Conservation (phyloP, 2,888 invertebrate species). For the Diaprepes abbreviatus region DNA sequence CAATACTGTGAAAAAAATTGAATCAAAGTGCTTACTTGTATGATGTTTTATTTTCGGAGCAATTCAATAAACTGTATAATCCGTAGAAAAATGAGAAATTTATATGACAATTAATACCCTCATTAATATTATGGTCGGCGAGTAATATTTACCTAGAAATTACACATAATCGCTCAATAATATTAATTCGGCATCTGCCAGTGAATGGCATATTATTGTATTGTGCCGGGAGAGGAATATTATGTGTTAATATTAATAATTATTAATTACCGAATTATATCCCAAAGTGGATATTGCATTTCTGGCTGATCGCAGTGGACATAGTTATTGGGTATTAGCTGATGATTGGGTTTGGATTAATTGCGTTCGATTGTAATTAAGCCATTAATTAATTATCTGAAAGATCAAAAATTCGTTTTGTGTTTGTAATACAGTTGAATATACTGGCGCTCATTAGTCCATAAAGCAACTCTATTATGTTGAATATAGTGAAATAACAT, state of each 20-base stretch:
- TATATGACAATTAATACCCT: neutral
- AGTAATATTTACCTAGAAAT: conserved; percentile 23
- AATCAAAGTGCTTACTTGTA: too few species aligned
- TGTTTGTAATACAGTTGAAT: too few species aligned
- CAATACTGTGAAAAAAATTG: too few species aligned
- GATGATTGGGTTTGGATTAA: conserved; percentile 39
- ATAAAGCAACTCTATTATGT: too few species aligned
- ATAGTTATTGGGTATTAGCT: conserved; percentile 44
- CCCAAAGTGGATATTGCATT: conserved; percentile 45
- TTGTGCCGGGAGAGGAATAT: conserved; percentile 16
- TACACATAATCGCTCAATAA: conserved; percentile 13
- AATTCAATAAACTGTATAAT: too few species aligned
- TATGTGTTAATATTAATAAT: conserved; percentile 43
- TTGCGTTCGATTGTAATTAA: conserved; percentile 22
- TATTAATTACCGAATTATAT: conserved; percentile 45
- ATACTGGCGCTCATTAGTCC: too few species aligned
- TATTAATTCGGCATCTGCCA: conserved; percentile 31
- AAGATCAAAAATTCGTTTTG: neutral
- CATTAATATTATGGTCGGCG: conserved; percentile 7
- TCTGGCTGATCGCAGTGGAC: conserved; percentile 37
- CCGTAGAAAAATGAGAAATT: too few species aligned
- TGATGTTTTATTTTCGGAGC: too few species aligned
- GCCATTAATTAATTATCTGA: neutral
- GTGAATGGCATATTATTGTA: conserved; percentile 16
- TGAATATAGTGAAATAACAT: too few species aligned